Base-by-base conservation (phyloP, 2,888 invertebrate genomes). In the Zaprionus lineosus region DNA sequence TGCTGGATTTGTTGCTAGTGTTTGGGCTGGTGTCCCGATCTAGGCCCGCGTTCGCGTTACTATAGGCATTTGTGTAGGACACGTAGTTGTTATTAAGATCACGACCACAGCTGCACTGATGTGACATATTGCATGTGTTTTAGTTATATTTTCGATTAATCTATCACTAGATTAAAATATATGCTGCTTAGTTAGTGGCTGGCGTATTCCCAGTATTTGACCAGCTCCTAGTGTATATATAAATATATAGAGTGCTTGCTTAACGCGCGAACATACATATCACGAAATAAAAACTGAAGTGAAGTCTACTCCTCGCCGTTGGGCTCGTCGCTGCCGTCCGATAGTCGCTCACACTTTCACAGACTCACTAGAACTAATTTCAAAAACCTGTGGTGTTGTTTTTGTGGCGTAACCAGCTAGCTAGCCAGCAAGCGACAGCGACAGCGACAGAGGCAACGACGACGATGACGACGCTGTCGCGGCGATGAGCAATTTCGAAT, bases 81-180 rank as follows among this genome's bases (percentile, higher is more conserved):
- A 89, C 89, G 70, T 89, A 90, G 68, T 90, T 90, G 76, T 90
- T 90, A 84, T 90, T 90, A 48, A 90, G 86, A 86, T 90, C 90
- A 71, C 90, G 90, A 74, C 90, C 89, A 74, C 90, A 90, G 84
- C 90, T 90, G 87, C 90, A 90, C 76, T 90, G 90, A 86, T 90
- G 89, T 64, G 90, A 89, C 90, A 90, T 90, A 33, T 79, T 88
- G 53, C 9, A 66, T 58, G 68, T 68, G 46, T 78, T 68, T 47
- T 36, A 28, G 48, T 55, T 53, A 9, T 29, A 29, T 24, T 47
- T 46, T 53, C 44, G 11, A 26, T 11, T 43, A 26, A 63, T 24
- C 29, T 29, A 40, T 64, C 52, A 47, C 34, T 29, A 41, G 34
- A 16, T 36, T 18, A 4, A 21, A 26, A 2, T 55, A 11, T 11